A percentile compares a stretch with the other conserved stretches of the same genome.
Evolutionary conservation across 2,113 vertebrate genomes (phyloP).

Genomic region (Monopterus albus): DNA sequence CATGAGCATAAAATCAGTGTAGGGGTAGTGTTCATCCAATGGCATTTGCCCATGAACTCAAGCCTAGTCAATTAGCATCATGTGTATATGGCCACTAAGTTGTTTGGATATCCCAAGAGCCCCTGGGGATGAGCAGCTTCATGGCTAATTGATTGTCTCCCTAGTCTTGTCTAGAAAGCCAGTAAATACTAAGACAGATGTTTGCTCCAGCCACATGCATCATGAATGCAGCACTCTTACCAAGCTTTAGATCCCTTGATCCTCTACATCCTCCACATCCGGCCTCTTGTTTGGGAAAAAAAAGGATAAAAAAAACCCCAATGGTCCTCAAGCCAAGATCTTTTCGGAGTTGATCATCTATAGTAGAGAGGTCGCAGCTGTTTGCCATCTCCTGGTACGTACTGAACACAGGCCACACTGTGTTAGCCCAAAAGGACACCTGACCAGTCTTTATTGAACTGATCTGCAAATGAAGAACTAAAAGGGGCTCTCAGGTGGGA

Average conservation of each 20-base stretch:
- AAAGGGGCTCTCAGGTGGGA: background rate
- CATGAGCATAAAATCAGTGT: background rate
- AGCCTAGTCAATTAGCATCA: slow-evolving; percentile 47
- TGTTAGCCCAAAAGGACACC: too few species aligned
- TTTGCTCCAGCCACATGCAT: slow-evolving; percentile 59
- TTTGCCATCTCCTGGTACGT: slow-evolving; percentile 20
- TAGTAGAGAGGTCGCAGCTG: slow-evolving; percentile 61
- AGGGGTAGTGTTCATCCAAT: background rate
- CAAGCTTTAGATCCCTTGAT: slow-evolving; percentile 80
- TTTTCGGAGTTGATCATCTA: slow-evolving; percentile 52
- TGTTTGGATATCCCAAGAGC: slow-evolving; percentile 55
- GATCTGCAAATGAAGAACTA: background rate
- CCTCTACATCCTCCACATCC: slow-evolving; percentile 76
- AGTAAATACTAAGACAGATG: slow-evolving; percentile 78
- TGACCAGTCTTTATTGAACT: background rate
- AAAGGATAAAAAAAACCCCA: slow-evolving; percentile 44
- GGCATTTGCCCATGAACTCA: slow-evolving; percentile 41
- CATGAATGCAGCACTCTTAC: slow-evolving; percentile 71
- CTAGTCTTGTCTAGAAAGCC: slow-evolving; percentile 65
- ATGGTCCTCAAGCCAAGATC: slow-evolving; percentile 68
- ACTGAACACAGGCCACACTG: too few species aligned
- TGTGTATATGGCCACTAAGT: slow-evolving; percentile 50
- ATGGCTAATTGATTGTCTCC: slow-evolving; percentile 76
- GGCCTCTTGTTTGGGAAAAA: slow-evolving; percentile 61
- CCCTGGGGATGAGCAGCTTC: slow-evolving; percentile 60